Evolutionary conservation across 2,888 invertebrate genomes (phyloP).

Genomic region (Scaptomyza parva): DNA sequence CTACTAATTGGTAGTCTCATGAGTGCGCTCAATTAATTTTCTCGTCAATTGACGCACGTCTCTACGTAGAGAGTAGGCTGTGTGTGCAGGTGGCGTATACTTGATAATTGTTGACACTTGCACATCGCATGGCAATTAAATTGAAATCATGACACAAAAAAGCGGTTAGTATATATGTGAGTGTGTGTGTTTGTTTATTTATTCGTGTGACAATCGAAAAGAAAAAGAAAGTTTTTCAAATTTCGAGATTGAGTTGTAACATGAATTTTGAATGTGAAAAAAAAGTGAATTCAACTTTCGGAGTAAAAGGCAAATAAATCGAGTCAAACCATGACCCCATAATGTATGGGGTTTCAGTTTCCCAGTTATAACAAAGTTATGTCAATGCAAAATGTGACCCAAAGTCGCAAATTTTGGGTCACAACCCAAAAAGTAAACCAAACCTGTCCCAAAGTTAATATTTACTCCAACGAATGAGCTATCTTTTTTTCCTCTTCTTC

Average conservation of each 20-base stretch:
- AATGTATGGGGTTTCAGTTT: neutral
- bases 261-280: neutral
- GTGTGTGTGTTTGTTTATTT: neutral
- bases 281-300: too few species aligned
- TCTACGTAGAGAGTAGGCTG: conserved; percentile 25
- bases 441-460: neutral
- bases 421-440: neutral
- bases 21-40: conserved; percentile 74
- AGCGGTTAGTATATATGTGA: conserved; percentile 6
- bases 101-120: conserved; percentile 77
- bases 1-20: conserved; percentile 74
- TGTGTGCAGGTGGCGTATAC: conserved; percentile 71
- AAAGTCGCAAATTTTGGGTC: neutral
- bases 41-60: conserved; percentile 70
- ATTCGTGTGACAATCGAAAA: neutral
- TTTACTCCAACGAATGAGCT: conserved; percentile 9
- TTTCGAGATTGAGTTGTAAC: neutral
- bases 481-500: conserved; percentile 4
- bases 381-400: neutral
- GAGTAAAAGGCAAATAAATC: too few species aligned
- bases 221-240: too few species aligned
- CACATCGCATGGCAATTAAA: conserved; percentile 61
- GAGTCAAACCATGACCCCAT: neutral
- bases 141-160: conserved; percentile 46
- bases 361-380: neutral